Conservation (phyloP, 2,888 invertebrate genomes). For the Silvanus unidentatus region DNA sequence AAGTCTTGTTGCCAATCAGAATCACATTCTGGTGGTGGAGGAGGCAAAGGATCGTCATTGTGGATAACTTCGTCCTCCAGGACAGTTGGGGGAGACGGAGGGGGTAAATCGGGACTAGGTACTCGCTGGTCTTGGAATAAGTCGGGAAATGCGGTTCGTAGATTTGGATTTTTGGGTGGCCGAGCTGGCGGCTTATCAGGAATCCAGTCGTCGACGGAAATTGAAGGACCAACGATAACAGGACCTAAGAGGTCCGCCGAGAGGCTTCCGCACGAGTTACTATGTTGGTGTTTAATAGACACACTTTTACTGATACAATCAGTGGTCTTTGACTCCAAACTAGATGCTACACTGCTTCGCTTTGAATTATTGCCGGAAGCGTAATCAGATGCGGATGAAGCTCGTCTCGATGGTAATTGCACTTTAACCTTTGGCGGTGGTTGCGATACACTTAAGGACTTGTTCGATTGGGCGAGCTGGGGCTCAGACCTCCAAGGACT, state of each 20-base stretch:
- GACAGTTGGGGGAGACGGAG: slow-evolving; percentile 58
- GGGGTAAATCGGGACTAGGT: slow-evolving; percentile 57
- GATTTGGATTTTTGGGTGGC: slow-evolving; percentile 71
- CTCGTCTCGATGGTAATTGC: slow-evolving; percentile 51
- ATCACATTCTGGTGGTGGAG: slow-evolving; percentile 55
- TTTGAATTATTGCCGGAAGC: slow-evolving; percentile 49
- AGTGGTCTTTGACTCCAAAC: slow-evolving; percentile 35
- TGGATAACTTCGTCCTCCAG: slow-evolving; percentile 54
- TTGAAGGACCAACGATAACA: slow-evolving; percentile 57
- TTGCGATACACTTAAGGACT: slow-evolving; percentile 30
- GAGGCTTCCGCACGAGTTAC: slow-evolving; percentile 55
- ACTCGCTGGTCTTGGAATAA: slow-evolving; percentile 49
- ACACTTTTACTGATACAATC: slow-evolving; percentile 33
- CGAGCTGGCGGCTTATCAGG: slow-evolving; percentile 72
- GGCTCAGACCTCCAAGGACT: slow-evolving; percentile 56
- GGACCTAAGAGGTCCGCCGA: slow-evolving; percentile 55
- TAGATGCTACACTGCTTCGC: slow-evolving; percentile 43
- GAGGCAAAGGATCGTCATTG: slow-evolving; percentile 60
- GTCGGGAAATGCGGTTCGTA: slow-evolving; percentile 49
- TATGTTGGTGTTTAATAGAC: slow-evolving; percentile 50
- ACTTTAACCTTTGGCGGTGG: slow-evolving; percentile 47
- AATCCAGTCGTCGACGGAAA: slow-evolving; percentile 62
- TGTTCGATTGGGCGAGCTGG: slow-evolving; percentile 46
- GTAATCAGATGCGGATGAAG: slow-evolving; percentile 65
- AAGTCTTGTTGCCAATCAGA: slow-evolving; percentile 37